Conservation (phyloP, 2,888 invertebrate species). For the Ligdia adustata region DNA sequence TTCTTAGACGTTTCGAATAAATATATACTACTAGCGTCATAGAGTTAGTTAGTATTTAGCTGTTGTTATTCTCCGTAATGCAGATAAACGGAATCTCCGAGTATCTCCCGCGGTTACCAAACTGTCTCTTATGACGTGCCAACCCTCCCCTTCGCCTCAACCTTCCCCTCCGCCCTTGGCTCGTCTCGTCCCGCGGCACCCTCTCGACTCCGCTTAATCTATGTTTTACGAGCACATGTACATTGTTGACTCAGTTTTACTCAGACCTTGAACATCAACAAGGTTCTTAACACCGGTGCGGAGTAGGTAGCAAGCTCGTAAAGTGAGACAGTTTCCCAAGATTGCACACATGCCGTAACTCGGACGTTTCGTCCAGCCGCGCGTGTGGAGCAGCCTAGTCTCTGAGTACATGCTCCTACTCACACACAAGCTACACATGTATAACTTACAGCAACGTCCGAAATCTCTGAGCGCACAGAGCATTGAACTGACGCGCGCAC, state of each 20-base stretch:
- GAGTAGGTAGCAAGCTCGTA: neutral
- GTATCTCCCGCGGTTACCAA: neutral
- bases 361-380: no score
- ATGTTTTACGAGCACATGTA: conserved; percentile 19
- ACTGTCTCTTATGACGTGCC: conserved; percentile 9
- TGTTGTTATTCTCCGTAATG: no score
- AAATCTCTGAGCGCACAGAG: no score
- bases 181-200: conserved; percentile 1
- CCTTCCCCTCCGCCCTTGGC: neutral
- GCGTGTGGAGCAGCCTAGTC: no score
- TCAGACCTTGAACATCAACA: conserved; percentile 16
- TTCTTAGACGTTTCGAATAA: no score
- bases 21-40: no score
- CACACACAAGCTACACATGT: no score
- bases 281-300: conserved; percentile 1
- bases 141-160: neutral
- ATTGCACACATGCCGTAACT: no score
- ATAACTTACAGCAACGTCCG: no score
- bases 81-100: conserved; percentile 12
- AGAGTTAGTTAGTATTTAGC: no score
- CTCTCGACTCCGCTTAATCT: conserved; percentile 15
- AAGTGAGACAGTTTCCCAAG: neutral
- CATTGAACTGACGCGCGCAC: no score
- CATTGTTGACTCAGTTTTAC: conserved; percentile 17
- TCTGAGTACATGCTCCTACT: no score